phyloP scores from a whole-genome alignment of 2,797 vertebrate genomes.

The Lerista edwardsae region DNA sequence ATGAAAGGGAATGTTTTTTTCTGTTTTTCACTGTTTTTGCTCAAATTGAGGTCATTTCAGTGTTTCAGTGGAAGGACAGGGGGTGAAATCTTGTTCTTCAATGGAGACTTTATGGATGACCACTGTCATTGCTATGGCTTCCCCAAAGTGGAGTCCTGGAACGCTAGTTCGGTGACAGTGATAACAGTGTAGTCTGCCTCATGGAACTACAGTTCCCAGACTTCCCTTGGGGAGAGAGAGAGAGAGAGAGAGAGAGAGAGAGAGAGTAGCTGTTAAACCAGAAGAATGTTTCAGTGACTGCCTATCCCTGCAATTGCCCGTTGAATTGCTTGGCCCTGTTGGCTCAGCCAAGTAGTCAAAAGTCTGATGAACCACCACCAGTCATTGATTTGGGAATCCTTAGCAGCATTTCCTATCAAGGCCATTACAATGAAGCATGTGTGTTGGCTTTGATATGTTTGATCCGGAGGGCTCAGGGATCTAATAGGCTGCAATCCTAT shows the following conservation, averaged over 20 bases:
- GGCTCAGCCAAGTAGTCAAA: not conserved
- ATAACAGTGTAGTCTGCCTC: not conserved
- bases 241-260: too few relatives aligned
- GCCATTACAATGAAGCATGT: not conserved
- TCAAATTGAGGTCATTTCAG: conserved; percentile 58
- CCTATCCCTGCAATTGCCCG: not conserved
- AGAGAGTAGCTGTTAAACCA: not conserved
- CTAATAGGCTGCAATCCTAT: too few relatives aligned
- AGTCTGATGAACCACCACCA: not conserved
- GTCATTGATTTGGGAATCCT: not conserved
- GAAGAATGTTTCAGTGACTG: too few relatives aligned
- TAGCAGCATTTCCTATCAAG: not conserved
- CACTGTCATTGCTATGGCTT: not conserved
- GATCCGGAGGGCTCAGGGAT: not conserved
- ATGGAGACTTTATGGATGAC: not conserved
- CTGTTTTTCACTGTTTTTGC: conserved; percentile 37
- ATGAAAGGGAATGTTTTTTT: conserved; percentile 54
- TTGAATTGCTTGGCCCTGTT: not conserved
- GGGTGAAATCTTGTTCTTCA: conserved; percentile 30
- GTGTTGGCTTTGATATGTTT: not conserved
- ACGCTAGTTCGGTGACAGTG: not conserved
- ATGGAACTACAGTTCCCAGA: not conserved
- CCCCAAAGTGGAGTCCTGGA: not conserved
- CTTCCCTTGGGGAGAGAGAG: too few relatives aligned
- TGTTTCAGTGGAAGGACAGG: conserved; percentile 51